Base-by-base conservation (phyloP, 1,140 invertebrate genomes). In the Drosophila virilis region DNA sequence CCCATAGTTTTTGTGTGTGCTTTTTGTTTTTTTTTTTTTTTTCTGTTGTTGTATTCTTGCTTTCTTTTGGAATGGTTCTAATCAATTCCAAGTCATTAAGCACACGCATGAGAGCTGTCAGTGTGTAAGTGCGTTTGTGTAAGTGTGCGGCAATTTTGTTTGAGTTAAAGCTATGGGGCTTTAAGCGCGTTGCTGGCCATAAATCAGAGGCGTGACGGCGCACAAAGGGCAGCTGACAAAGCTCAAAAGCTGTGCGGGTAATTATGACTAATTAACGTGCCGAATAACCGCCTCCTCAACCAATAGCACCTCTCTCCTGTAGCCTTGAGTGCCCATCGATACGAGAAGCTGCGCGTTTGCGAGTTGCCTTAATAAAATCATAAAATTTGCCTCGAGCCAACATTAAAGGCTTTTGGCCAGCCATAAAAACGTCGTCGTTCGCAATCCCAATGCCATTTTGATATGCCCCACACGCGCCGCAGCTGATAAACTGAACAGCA, bases 61-160 rank as follows among this genome's bases (percentile, higher is more conserved):
- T 78, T 75, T 50, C 45, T 66, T 70, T 38, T 45, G 73, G 66
- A 72, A 67, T 70, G 62, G 69, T 77, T 83, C 84, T 88, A 88
- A 88, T 88, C 83, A 88, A 88, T 88, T 88, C 83, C 83, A 74
- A 89, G 88, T 88, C 83, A 86, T 86, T 86, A 79, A 88, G 66
- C 83, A 83, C 83, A 83, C 83, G 83, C 83, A 86, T 83, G 79
- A 67, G 64, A 88, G 78, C 83, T 86, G 82, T 79, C 76, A 74
- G 62, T 67, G 55, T 72, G 12, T 33, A 54, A 45, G 43, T 59
- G 37, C 40, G 52, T 45, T 13, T 37, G 50, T 12, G 15, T 58
- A 15, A 33, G 59, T 50, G 46, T 28, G 55, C 40, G 60, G 32
- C 12, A 43, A 72, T 86, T 86, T 76, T 73, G 83, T 75, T 77